Evolutionary conservation across 64 coral and sea anemone species (phyloP).

Genomic region (Stylophora pistillata): DNA sequence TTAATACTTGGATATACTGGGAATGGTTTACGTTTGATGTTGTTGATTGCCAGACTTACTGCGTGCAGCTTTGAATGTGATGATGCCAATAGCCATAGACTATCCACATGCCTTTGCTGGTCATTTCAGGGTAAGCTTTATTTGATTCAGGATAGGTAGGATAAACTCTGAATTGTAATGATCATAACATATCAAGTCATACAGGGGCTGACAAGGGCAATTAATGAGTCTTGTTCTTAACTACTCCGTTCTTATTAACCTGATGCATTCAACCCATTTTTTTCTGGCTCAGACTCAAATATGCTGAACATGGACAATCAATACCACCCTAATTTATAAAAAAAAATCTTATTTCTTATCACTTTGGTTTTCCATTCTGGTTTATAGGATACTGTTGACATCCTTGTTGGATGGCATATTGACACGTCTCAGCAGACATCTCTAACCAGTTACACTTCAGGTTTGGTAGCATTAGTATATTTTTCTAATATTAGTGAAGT

Average conservation of each 20-base stretch:
- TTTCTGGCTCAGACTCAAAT: too few species aligned
- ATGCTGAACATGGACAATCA: too few species aligned
- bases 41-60: slow-evolving; percentile 74
- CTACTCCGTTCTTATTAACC: too few species aligned
- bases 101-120: slow-evolving; percentile 96
- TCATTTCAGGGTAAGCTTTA: slow-evolving; percentile 83
- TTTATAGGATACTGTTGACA: slow-evolving; percentile 94
- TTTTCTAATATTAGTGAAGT: neutral
- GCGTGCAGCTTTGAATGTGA: slow-evolving; percentile 81
- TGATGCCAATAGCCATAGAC: slow-evolving; percentile 94
- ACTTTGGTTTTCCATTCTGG: neutral
- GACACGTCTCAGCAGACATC: slow-evolving; percentile 87
- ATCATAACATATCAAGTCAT: too few species aligned
- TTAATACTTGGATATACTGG: neutral
- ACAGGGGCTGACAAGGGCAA: too few species aligned
- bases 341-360: too few species aligned
- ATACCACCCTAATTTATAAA: too few species aligned
- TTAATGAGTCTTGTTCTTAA: too few species aligned
- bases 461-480: slow-evolving; percentile 19
- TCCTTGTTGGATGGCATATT: slow-evolving; percentile 99
- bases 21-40: neutral
- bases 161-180: too few species aligned
- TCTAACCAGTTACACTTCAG: slow-evolving; percentile 85
- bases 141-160: neutral
- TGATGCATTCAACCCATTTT: too few species aligned